Evolutionary conservation across 2,797 vertebrate genomes (phyloP).

Genomic region (Sebastes steindachneri): DNA sequence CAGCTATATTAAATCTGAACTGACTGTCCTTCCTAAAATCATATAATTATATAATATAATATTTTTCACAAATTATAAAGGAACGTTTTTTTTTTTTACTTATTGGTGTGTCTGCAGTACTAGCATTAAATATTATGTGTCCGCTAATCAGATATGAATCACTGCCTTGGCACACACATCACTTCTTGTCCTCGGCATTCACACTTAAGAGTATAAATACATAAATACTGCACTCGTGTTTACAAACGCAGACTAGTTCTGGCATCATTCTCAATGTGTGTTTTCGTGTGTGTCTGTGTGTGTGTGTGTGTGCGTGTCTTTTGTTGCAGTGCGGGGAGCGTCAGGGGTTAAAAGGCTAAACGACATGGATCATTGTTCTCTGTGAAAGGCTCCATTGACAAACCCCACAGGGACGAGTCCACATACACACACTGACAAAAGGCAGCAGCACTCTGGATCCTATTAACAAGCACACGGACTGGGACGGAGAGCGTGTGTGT

Average conservation of each 20-base stretch:
- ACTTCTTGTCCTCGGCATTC: background rate
- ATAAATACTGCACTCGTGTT: background rate
- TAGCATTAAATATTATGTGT: background rate
- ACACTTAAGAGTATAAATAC: background rate
- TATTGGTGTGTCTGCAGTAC: background rate
- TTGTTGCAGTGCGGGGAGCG: constrained; percentile 59
- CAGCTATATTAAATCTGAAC: background rate
- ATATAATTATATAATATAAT: no score
- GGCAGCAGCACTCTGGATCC: constrained; percentile 64
- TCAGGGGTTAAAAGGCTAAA: constrained; percentile 85
- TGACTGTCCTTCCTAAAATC: background rate
- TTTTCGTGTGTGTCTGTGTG: constrained; percentile 12
- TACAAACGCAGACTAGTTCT: constrained; percentile 27
- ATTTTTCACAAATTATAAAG: background rate
- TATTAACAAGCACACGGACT: constrained; percentile 63
- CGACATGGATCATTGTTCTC: constrained; percentile 80
- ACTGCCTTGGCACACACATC: background rate
- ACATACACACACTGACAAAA: constrained; percentile 71
- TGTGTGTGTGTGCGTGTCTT: constrained; percentile 29
- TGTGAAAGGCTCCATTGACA: constrained; percentile 77
- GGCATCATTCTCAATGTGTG: constrained; percentile 23
- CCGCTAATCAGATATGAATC: background rate
- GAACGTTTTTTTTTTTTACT: background rate
- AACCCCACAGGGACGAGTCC: constrained; percentile 72
- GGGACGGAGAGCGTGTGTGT: background rate